Percentiles rank a stretch among this genome's conserved stretches.
These are phyloP conservation scores for Xestobium rufovillosum DNA, from an alignment of 2,888 invertebrate species.

Conservation along the genomic window DNA sequence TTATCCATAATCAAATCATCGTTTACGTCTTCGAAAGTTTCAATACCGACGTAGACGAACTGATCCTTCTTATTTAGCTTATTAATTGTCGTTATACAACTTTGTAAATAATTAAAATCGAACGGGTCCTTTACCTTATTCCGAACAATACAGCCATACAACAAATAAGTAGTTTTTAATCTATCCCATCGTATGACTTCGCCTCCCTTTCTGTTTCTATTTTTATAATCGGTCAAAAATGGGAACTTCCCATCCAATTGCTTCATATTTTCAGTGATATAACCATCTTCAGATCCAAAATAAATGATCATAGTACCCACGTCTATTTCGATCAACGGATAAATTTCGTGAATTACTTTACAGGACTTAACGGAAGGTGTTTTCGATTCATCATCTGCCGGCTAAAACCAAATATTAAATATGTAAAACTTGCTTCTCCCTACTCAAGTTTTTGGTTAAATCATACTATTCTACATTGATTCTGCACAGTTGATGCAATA, in stretches of 20 bases:
- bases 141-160: conserved; percentile 31
- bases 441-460: too few relatives aligned
- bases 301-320: conserved; percentile 34
- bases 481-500: too few relatives aligned
- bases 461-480: too few relatives aligned
- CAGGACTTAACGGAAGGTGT: too few relatives aligned
- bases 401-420: too few relatives aligned
- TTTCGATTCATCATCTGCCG: too few relatives aligned
- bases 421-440: too few relatives aligned
- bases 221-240: conserved; percentile 29
- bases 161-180: conserved; percentile 21
- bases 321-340: conserved; percentile 31
- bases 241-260: conserved; percentile 31
- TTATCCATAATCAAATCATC: neutral
- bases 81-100: conserved; percentile 23
- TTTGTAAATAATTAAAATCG: conserved; percentile 23
- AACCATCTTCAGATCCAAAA: conserved; percentile 32
- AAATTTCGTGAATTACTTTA: conserved; percentile 23
- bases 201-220: conserved; percentile 26
- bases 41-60: conserved; percentile 24
- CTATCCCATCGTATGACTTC: conserved; percentile 26
- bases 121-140: conserved; percentile 20
- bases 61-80: conserved; percentile 20
- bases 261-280: conserved; percentile 29
- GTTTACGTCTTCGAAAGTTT: conserved; percentile 11